Base-by-base conservation (phyloP, 1,140 invertebrate species). In the Streblospio benedicti region DNA sequence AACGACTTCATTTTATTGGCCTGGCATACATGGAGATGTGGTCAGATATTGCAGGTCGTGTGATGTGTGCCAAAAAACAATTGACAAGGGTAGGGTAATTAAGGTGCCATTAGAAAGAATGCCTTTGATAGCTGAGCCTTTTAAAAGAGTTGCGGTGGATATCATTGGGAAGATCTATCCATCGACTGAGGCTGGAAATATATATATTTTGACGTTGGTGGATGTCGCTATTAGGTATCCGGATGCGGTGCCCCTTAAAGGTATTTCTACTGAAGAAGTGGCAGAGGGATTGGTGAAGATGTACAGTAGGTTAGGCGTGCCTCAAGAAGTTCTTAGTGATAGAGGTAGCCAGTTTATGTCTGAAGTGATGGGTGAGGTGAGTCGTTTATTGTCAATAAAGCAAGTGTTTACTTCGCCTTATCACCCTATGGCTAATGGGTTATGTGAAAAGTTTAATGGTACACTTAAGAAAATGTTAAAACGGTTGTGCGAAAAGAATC, bases 111-210 rank as follows among this genome's bases (percentile, higher is more conserved):
- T 60, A 9, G 16, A 33, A 23, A 9, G 35, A 57, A 57, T 38
- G 51, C 51, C 58, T n/a, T 14, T 60, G n/a, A 45, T 56, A 41
- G 50, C n/a, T 18, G 28, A 18, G 18, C 58, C 52, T 16, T 60
- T 60, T 27, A 16, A 55, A 23, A 12, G 58, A 41, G 51, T 59
- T 57, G 57, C 57, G 18, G 32, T 57, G 2, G 28, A 59, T 18
- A 32, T 45, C 5, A 25, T 45, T 16, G 2, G 58, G n/a, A n/a
- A n/a, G n/a, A n/a, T n/a, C n/a, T n/a, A n/a, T n/a, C n/a, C n/a
- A n/a, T n/a, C n/a, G n/a, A n/a, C n/a, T n/a, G n/a, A n/a, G n/a
- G n/a, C n/a, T n/a, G n/a, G n/a, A n/a, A n/a, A n/a, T n/a, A n/a
- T n/a, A n/a, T n/a, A n/a, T n/a, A n/a, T n/a, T n/a, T n/a, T n/a